These are phyloP conservation scores for Nipponia nippon DNA, from an alignment of 2,113 vertebrate genomes.

Conservation along the genomic window DNA sequence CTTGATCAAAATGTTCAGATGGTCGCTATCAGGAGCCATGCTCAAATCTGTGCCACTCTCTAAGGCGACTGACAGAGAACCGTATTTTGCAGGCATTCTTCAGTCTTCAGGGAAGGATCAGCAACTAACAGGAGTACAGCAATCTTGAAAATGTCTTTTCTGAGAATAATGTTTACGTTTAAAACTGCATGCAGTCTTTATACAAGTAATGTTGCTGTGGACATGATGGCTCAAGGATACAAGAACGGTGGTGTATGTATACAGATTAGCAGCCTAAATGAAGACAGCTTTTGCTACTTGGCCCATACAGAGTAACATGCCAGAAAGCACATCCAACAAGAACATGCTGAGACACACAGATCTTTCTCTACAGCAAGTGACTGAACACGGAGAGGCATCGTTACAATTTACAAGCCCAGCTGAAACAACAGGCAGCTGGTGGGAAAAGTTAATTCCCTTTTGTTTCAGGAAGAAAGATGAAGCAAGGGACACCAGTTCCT, in stretches of 20 bases:
- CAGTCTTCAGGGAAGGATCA: background rate
- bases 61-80: background rate
- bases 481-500: background rate
- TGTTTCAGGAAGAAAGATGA: background rate
- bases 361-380: background rate
- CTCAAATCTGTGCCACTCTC: background rate
- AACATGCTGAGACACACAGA: background rate
- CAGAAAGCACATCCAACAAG: background rate
- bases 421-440: background rate
- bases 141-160: background rate
- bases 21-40: fast-evolving
- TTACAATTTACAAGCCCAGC: background rate
- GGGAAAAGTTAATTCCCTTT: background rate
- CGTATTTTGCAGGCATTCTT: background rate
- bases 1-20: background rate
- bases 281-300: background rate
- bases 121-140: fast-evolving
- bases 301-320: background rate
- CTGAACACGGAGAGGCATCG: background rate
- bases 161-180: background rate
- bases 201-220: background rate
- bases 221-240: background rate
- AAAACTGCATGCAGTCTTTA: background rate
- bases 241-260: background rate
- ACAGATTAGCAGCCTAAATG: background rate